Evolutionary conservation across 2,888 invertebrate species (phyloP).

Genomic region (Mallateleia sp.): DNA sequence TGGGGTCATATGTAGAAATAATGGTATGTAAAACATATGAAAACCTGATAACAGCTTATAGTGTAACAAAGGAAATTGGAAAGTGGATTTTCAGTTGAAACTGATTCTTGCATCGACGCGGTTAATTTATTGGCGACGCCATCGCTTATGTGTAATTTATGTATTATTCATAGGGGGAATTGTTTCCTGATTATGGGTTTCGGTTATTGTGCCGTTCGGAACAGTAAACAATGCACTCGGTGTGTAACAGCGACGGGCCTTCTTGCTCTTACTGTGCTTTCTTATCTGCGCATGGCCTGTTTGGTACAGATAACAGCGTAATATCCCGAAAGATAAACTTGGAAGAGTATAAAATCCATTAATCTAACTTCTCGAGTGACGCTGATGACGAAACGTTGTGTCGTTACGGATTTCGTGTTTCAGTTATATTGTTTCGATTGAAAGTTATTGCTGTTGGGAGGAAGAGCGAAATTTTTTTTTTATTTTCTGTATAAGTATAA

Average conservation of each 20-base stretch:
- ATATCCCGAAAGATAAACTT: slow-evolving; percentile 36
- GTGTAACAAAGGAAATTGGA: background rate
- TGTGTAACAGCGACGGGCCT: background rate
- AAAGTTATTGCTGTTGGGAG: background rate
- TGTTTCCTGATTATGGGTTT: slow-evolving; percentile 54
- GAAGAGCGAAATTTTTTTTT: background rate
- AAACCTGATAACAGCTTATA: too few relatives aligned
- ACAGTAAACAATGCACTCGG: slow-evolving; percentile 36
- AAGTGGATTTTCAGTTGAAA: background rate
- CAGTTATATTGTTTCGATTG: background rate
- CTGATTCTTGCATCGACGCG: background rate
- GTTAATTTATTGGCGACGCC: slow-evolving; percentile 37
- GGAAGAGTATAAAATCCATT: slow-evolving; percentile 39
- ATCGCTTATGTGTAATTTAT: slow-evolving; percentile 39
- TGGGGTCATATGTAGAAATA: too few relatives aligned
- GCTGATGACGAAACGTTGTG: slow-evolving; percentile 32
- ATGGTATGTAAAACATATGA: too few relatives aligned
- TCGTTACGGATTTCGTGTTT: slow-evolving; percentile 11
- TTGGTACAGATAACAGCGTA: slow-evolving; percentile 42
- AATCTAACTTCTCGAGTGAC: slow-evolving; percentile 30
- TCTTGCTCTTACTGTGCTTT: slow-evolving; percentile 10
- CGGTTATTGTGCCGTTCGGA: slow-evolving; percentile 28
- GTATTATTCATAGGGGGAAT: slow-evolving; percentile 41
- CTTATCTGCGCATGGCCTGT: slow-evolving; percentile 34
- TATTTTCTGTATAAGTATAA: too few relatives aligned